Conservation (phyloP, 1,140 invertebrate species). For the Theocolax elegans region DNA sequence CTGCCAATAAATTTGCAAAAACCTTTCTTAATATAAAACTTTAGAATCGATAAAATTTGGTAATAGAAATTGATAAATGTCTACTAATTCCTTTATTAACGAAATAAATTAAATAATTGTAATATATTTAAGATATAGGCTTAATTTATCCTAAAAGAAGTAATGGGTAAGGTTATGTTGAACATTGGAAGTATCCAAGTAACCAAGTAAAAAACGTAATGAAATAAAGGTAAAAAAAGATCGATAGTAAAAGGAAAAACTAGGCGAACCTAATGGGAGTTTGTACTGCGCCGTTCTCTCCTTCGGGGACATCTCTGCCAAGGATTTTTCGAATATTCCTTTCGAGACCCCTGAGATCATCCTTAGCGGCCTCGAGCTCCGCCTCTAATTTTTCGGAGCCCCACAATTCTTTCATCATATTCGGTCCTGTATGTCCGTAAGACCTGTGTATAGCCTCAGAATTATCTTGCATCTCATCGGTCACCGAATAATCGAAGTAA, state of each 20-base stretch:
- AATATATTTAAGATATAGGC: no score
- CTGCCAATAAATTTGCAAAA: no score
- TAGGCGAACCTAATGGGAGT: conserved; percentile 53
- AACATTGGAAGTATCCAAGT: no score
- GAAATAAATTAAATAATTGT: no score
- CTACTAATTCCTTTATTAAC: no score
- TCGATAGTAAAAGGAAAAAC: no score
- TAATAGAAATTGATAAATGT: no score
- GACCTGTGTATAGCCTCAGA: not conserved
- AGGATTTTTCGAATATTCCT: conserved; percentile 65
- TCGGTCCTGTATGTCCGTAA: conserved; percentile 1
- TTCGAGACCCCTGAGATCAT: conserved; percentile 62
- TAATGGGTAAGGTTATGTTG: conserved; percentile 2
- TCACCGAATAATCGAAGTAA: not conserved
- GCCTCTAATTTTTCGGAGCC: conserved; percentile 62
- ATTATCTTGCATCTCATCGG: conserved; percentile 6
- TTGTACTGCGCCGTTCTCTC: conserved; percentile 59
- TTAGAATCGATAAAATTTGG: no score
- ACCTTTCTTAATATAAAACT: no score
- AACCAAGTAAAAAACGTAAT: no score
- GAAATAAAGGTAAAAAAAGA: no score
- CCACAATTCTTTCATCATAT: conserved; percentile 56
- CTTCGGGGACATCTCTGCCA: conserved; percentile 64
- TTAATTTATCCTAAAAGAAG: no score
- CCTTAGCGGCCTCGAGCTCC: conserved; percentile 61